A percentile compares a stretch with the other conserved stretches of the same genome.
Evolutionary conservation across 2,113 vertebrate genomes (phyloP).

Genomic region (Campylorhamphus procurvoides): DNA sequence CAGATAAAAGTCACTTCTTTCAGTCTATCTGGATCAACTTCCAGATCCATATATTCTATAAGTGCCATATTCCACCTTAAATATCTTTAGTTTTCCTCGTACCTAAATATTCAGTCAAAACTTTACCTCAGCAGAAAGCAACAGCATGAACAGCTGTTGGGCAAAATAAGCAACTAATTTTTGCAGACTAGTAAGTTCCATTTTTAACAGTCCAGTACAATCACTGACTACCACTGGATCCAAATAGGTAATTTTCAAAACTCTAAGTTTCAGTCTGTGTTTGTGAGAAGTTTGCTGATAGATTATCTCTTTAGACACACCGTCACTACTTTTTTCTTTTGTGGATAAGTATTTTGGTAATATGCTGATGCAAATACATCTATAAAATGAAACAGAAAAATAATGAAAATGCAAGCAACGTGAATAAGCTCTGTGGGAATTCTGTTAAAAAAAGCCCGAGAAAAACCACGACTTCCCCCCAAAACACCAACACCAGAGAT

Average conservation of each 20-base stretch:
- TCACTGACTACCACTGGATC: not conserved
- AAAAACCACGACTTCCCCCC: not conserved
- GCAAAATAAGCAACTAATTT: not conserved
- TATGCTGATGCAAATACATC: not conserved
- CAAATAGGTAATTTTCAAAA: not conserved
- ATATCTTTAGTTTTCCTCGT: not conserved
- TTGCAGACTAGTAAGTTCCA: not conserved
- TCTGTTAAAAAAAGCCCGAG: not conserved
- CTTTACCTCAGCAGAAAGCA: not conserved
- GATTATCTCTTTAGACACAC: not conserved
- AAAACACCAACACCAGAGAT: fast-evolving
- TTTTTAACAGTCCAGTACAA: not conserved
- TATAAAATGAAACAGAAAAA: not conserved
- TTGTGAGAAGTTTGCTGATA: not conserved
- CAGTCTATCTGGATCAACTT: not conserved
- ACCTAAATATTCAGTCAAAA: not conserved
- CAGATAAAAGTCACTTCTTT: not conserved
- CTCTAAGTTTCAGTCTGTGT: not conserved
- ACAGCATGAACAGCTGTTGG: not conserved
- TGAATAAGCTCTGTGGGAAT: not conserved
- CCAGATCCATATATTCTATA: not conserved
- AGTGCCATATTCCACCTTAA: not conserved
- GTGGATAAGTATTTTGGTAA: not conserved
- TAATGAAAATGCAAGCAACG: not conserved
- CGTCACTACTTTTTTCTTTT: not conserved